Evolutionary conservation across 2,888 invertebrate genomes (phyloP), one percentile per base, ranked within the genome.

Genomic region (Scaeva pyrastri): DNA sequence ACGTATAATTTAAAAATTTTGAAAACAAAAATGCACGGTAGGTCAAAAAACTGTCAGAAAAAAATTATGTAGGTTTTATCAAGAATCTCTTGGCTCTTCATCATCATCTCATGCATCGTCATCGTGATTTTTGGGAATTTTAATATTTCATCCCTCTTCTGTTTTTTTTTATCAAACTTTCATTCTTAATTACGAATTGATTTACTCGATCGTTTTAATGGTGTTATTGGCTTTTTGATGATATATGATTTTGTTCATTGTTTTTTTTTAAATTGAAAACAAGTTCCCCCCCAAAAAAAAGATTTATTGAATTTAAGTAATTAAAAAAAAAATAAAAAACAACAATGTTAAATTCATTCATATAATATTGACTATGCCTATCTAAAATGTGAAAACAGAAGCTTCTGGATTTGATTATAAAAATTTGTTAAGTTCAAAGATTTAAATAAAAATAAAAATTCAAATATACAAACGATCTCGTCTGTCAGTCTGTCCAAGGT

Each of bases 181-280:
- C 50, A 16, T 52, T 68, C 31, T 79, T 52, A 71, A 74, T 74
- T 71, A 74, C 64, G 71, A 43, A 84, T 84, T 79, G 83, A 79
- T 75, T 84, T 75, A 84, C 74, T 50, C 64, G 83, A 79, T 84
- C 79, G 64, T 50, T 64, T 84, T 84, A 79, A 74, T 75, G 62
- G 70, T 75, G 71, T 75, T 84, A 64, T 75, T 79, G 50, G 55
- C 70, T 79, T 79, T 58, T 50, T 58, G 8, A 52, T 68, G 50
- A 19, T 10, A 19, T 77, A 60, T 78, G 56, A 55, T 52, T 43
- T 41, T 73, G 43, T 64, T 21, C 21, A 26, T 48, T 70, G 70
- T 50, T 21, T 71, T 58, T 74, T 79, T 58, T 10, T 26, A 64
- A 64, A 52, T 19, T 60, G 23, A 41, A 66, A 82, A 77, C 78